Base-by-base conservation (phyloP, 1,140 invertebrate genomes). In the Glossosoma conforme region DNA sequence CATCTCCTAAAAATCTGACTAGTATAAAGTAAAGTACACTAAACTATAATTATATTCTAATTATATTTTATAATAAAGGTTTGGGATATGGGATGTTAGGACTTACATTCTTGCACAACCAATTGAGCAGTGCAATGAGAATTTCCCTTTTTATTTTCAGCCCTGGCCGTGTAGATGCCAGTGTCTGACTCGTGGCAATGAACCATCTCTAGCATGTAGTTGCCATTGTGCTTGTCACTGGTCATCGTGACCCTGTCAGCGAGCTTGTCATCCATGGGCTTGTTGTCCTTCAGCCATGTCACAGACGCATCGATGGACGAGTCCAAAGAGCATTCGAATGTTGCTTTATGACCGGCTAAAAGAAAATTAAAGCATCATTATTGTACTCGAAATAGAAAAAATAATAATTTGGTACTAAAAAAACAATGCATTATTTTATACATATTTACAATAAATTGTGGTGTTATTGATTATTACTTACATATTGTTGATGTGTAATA, bases 201-300 rank as follows among this genome's bases (percentile, higher is more conserved):
- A 56, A 85, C 78, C 15, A 98, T 81, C 59, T 85, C 78, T 44
- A 98, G 71, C 42, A 78, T 82, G 64, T 82, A 86, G 1, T 68
- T 71, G 8, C 70, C 70, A 21, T 82, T 68, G 38, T 68, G 61
- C 17, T 59, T 76, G 9, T 73, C 69, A 32, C 72, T 69, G 0
- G 75, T 76, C 13, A 82, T 77, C 38, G 78, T 78, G 30, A 91
- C 80, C 6, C 89, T 74, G 60, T 91, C 87, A 13, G 87, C 84
- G 30, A 90, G 68, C 47, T 76, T 79, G 60, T 89, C 87, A 24
- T 85, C 82, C 46, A 96, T 60, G 0, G 85, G 84, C 67, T 86
- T 84, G 66, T 93, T 94, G 66, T 93, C 88, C 65, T 93, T 94
- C 41, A 94, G 67, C 93, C 93, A 97, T 25, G 83, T 85, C 38